These are phyloP conservation scores for Thymallus thymallus DNA, from an alignment of 2,113 vertebrate genomes.

Conservation along the genomic window DNA sequence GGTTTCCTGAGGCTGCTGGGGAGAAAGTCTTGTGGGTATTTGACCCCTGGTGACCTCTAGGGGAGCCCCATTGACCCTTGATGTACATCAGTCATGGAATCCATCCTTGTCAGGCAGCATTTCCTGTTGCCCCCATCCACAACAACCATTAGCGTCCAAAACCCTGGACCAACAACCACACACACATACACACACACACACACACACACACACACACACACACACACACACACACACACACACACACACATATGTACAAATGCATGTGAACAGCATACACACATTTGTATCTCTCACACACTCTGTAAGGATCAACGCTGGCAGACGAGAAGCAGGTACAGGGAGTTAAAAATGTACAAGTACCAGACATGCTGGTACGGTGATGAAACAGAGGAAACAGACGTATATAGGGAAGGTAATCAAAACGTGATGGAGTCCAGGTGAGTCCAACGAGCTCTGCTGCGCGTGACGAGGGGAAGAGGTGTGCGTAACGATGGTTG, in stretches of 20 bases:
- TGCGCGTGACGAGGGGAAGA: too few species aligned
- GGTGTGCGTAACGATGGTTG: too few species aligned
- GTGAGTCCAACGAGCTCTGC: too few species aligned
- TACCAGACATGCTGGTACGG: too few species aligned
- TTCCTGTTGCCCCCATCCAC: constrained; percentile 49
- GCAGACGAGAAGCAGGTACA: too few species aligned
- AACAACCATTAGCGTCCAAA: constrained; percentile 11
- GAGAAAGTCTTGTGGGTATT: constrained; percentile 34
- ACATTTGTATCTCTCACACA: neutral
- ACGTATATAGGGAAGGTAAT: too few species aligned
- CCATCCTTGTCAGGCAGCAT: constrained; percentile 61
- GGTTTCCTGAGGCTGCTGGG: constrained; percentile 51
- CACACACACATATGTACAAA: neutral
- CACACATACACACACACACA: neutral
- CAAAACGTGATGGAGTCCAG: too few species aligned
- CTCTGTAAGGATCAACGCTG: too few species aligned
- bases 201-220: neutral
- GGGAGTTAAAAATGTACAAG: too few species aligned
- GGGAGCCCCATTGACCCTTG: constrained; percentile 52
- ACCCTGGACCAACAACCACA: constrained; percentile 24
- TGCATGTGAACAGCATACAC: neutral
- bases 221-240: neutral
- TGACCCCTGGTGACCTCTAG: constrained; percentile 50
- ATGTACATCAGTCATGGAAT: constrained; percentile 68
- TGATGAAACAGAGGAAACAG: too few species aligned